Base-by-base conservation (phyloP, 2,113 vertebrate species). In the Hucho hucho region DNA sequence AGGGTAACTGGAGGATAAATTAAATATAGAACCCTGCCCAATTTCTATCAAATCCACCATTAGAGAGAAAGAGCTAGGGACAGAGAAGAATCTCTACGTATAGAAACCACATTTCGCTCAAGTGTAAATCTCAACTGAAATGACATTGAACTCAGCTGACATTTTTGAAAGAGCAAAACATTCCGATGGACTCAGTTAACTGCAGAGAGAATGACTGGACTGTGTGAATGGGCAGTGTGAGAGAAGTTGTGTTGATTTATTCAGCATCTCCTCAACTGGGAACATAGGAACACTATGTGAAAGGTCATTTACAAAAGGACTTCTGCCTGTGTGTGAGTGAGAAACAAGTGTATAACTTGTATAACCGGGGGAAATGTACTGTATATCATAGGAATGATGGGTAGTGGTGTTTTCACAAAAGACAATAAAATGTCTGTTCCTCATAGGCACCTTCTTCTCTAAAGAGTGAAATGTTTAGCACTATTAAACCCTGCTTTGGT, bases 401-500 rank as follows among this genome's bases (percentile, higher is more conserved):
- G 76, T 78, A 66, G 70, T 14, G 56, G 47, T 73, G 47, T 63
- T 72, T 72, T 49, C 22, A 32, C 43, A 72, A 82, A 73, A 68
- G 66, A 74, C 75, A 83, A 79, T 76, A 73, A 70, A 81, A 82
- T 32, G 61, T 74, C 75, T 43, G 20, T 78, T 76, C 77, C 20
- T 72, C 72, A 75, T 77, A 16, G 72, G 79, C 84, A 67, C n/a
- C 6, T 13, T 61, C 53, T 20, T 56, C 9, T 43, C 37, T 43
- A 43, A 43, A 43, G 11, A 43, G 79, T 37, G 9, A 63, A 43
- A 79, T 75, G 65, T 49, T 76, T 70, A 32, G 74, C 79, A 61
- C 5, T 78, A 22, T 46, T 68, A 69, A 69, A 66, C 37, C 65
- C 79, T 75, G 76, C 82, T 78, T 87, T 80, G 80, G 87, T 81